Conservation (phyloP, 2,888 invertebrate genomes). For the Sarcophaga variegata region DNA sequence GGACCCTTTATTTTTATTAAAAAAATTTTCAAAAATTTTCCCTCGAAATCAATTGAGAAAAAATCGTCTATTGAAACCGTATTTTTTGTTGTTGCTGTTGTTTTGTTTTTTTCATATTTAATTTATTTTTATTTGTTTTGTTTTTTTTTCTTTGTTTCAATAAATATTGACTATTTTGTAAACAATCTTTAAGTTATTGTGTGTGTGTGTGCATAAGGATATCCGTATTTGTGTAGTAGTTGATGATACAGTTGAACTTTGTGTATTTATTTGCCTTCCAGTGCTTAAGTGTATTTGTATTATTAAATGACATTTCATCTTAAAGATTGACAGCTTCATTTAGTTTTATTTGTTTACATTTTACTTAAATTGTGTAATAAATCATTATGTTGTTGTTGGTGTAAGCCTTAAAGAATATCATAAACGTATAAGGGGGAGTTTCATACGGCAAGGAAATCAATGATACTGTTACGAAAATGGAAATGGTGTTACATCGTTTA, state of each 20-base stretch:
- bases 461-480: neutral
- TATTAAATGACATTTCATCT: constrained; percentile 48
- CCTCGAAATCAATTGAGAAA: too few species aligned
- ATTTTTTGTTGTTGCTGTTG: too few species aligned
- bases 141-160: neutral
- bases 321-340: constrained; percentile 58
- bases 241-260: neutral
- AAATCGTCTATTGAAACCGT: too few species aligned
- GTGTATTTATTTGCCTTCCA: neutral
- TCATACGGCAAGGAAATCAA: neutral
- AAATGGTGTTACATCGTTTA: too few species aligned
- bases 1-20: too few species aligned
- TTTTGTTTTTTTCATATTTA: too few species aligned
- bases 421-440: neutral
- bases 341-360: constrained; percentile 45
- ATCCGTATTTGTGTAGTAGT: neutral
- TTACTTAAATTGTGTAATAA: constrained; percentile 46
- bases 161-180: neutral
- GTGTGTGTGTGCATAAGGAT: neutral
- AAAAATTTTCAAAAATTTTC: too few species aligned
- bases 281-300: constrained; percentile 33
- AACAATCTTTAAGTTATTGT: neutral
- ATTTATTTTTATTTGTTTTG: too few species aligned
- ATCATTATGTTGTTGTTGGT: constrained; percentile 16
- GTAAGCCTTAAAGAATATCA: neutral